These are phyloP conservation scores for Grallaria varia DNA, from an alignment of 2,113 vertebrate species.

Conservation along the genomic window DNA sequence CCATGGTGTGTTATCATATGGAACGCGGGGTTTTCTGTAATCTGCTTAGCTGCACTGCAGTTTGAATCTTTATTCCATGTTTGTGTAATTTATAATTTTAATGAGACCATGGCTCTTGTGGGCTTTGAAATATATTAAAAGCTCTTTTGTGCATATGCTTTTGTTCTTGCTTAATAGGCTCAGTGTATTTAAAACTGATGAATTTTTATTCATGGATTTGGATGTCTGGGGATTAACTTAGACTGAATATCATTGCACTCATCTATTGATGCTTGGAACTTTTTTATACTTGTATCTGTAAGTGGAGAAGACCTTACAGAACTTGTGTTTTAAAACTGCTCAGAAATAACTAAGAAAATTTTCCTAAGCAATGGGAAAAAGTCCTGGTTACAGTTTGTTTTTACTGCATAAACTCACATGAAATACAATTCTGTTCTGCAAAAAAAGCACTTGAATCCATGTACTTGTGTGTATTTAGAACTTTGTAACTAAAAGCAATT, in stretches of 20 bases:
- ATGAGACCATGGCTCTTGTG: slow-evolving; percentile 90
- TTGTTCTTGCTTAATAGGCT: slow-evolving; percentile 94
- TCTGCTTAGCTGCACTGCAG: slow-evolving; percentile 95
- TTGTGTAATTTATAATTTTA: slow-evolving; percentile 99
- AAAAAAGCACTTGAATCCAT: neutral
- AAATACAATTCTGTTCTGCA: neutral
- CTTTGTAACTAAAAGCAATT: neutral
- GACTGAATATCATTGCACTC: slow-evolving; percentile 80
- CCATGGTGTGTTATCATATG: slow-evolving; percentile 94
- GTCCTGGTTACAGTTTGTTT: slow-evolving; percentile 7
- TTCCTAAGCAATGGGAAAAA: neutral
- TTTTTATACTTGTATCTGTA: slow-evolving; percentile 58
- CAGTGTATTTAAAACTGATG: slow-evolving; percentile 93
- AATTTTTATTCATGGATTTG: slow-evolving; percentile 88
- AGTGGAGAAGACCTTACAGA: slow-evolving; percentile 42
- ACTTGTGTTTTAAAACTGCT: slow-evolving; percentile 15
- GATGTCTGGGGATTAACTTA: slow-evolving; percentile 83
- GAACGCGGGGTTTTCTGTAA: slow-evolving; percentile 94
- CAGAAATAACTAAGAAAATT: neutral
- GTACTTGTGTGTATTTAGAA: neutral
- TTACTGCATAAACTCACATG: neutral
- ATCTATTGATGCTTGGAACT: slow-evolving; percentile 74
- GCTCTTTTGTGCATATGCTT: slow-evolving; percentile 88
- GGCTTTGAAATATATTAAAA: slow-evolving; percentile 93
- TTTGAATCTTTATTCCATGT: slow-evolving; percentile 93